Conservation (phyloP, 1,140 invertebrate genomes). For the Macrosteles quadrilineatus region DNA sequence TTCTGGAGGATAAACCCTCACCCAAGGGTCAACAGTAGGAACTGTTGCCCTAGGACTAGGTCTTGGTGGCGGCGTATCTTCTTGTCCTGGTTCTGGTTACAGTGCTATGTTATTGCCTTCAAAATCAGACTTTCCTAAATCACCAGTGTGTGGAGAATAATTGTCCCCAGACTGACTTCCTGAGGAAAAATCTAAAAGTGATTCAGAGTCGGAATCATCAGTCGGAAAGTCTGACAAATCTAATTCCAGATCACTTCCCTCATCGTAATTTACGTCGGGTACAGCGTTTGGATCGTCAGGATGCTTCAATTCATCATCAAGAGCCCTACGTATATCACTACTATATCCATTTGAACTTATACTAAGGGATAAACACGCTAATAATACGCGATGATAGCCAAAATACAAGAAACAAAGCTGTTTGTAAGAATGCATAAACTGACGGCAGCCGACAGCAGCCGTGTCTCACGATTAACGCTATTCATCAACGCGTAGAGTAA, state of each 20-base stretch:
- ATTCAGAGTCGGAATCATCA: background rate
- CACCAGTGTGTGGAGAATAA: background rate
- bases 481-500: background rate
- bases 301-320: background rate
- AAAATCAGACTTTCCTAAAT: background rate
- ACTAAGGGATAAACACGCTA: too few relatives aligned
- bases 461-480: too few relatives aligned
- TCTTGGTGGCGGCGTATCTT: background rate
- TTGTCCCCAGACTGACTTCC: slow-evolving; percentile 2
- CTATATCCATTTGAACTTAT: background rate
- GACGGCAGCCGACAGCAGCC: too few relatives aligned
- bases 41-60: background rate
- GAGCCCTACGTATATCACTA: background rate
- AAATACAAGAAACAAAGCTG: too few relatives aligned
- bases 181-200: background rate
- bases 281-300: background rate
- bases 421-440: too few relatives aligned
- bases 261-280: background rate
- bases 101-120: background rate
- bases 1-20: slow-evolving; percentile 1
- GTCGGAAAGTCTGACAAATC: background rate
- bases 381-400: too few relatives aligned
- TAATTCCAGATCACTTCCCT: background rate
- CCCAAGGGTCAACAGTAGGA: background rate
- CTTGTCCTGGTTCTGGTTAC: background rate